Evolutionary conservation across 2,113 vertebrate genomes (phyloP).

Genomic region (Podarcis muralis): DNA sequence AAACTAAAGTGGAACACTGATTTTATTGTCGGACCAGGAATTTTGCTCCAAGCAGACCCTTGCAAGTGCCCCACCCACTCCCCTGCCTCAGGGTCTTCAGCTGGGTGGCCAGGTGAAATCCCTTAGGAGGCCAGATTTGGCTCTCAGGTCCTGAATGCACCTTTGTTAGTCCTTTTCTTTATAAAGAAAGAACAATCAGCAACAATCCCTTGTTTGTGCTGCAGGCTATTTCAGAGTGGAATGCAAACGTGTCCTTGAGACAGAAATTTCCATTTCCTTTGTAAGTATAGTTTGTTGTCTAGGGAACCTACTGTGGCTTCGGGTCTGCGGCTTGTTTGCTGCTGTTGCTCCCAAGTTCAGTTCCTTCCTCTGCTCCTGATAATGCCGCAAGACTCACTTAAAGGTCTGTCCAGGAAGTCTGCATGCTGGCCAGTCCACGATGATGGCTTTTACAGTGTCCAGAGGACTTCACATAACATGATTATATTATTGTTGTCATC

Average conservation of each 20-base stretch:
- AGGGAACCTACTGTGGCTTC: conserved; percentile 23
- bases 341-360: neutral
- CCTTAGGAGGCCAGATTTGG: neutral
- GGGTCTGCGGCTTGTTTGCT: neutral
- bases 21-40: neutral
- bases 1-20: neutral
- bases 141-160: neutral
- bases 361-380: neutral
- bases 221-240: neutral
- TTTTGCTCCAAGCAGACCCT: neutral
- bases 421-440: conserved; percentile 8
- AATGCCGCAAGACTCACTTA: neutral
- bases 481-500: neutral
- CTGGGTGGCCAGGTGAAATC: neutral
- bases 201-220: neutral
- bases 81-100: neutral
- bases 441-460: neutral
- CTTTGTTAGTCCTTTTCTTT: neutral
- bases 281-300: conserved; percentile 20
- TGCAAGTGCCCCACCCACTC: neutral
- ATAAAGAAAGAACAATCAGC: neutral
- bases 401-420: conserved; percentile 62
- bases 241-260: conserved; percentile 12
- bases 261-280: conserved; percentile 14
- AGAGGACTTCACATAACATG: neutral